Evolutionary conservation across 2,888 invertebrate species (phyloP), one percentile per base, ranked within the genome.

Genomic region (Drosophila algonquin): DNA sequence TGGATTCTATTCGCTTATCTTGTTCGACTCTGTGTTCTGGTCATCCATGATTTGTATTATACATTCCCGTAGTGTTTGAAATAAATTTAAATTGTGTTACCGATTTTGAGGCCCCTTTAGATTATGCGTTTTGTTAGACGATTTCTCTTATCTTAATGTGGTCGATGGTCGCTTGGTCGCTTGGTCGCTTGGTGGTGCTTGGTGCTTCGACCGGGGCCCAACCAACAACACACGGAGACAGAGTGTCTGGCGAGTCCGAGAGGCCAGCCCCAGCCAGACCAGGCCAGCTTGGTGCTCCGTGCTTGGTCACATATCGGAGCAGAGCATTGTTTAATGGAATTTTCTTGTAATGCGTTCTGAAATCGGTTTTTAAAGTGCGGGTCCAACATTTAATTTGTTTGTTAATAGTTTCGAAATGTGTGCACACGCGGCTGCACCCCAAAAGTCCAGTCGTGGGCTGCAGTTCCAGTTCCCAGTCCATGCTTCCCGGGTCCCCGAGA

Each of bases 111-210:
- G 80, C 80, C 69, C 79, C 82, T 77, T 58, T 78, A 89, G 90
- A 90, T 90, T 90, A 89, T 90, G 89, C 89, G 90, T 90, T 90
- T 90, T 90, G 90, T 90, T 80, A 89, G 88, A 85, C 81, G 87
- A 90, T 90, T 88, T 84, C 79, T 81, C 84, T 90, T 90, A 90
- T 90, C 90, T 90, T 89, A 89, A 90, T 87, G 88, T 80, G 79
- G 64, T 71, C 70, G 68, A 45, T 48, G 53, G 21, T 59, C 65
- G 64, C 54, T 57, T 75, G 64, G 72, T 57, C 30, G 24, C 5
- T 24, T 61, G 48, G 60, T 55, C 32, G 51, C 48, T 48, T 48
- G 53, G 21, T 59, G 58, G 46, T 65, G 64, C 57, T 57, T 75
- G 64, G 72, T 56, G 27, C 27, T 27, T 27, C 6, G 27, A 6